Evolutionary conservation across 2,797 vertebrate species (phyloP).

Genomic region (Typhlichthys eigenmanni): DNA sequence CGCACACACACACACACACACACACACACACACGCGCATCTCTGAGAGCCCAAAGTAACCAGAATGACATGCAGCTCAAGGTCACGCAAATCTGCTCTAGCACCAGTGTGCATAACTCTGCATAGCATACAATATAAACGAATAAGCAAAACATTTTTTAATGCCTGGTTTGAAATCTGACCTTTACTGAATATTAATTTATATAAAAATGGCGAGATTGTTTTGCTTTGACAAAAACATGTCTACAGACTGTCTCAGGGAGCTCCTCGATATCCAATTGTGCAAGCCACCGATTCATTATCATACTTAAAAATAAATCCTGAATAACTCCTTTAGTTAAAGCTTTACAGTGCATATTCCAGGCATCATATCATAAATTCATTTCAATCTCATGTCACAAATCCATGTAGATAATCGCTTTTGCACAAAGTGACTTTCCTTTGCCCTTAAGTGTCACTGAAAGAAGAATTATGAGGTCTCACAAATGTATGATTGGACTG

Average conservation of each 20-base stretch:
- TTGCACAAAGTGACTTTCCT: constrained; percentile 56
- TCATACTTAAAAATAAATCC: constrained; percentile 69
- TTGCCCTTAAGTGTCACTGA: constrained; percentile 68
- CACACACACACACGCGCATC: constrained; percentile 9
- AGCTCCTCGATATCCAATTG: constrained; percentile 12
- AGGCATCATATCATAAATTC: constrained; percentile 57
- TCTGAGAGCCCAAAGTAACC: constrained; percentile 48
- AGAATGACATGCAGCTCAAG: constrained; percentile 68
- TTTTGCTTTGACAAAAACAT: not conserved
- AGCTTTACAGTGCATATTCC: constrained; percentile 63
- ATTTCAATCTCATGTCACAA: constrained; percentile 76
- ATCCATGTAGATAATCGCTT: constrained; percentile 75
- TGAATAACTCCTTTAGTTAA: constrained; percentile 52
- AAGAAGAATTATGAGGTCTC: constrained; percentile 24
- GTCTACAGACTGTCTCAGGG: not conserved
- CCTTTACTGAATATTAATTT: not conserved
- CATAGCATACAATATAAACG: not conserved
- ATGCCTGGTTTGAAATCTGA: constrained; percentile 1
- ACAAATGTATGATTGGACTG: not conserved
- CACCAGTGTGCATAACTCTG: constrained; percentile 23
- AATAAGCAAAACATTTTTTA: not conserved
- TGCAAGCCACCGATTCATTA: constrained; percentile 50
- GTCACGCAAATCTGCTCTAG: constrained; percentile 58
- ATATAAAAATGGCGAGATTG: constrained; percentile 12
- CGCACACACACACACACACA: constrained; percentile 12